Conservation (phyloP, 2,797 vertebrate species). For the Delichon dasypus region DNA sequence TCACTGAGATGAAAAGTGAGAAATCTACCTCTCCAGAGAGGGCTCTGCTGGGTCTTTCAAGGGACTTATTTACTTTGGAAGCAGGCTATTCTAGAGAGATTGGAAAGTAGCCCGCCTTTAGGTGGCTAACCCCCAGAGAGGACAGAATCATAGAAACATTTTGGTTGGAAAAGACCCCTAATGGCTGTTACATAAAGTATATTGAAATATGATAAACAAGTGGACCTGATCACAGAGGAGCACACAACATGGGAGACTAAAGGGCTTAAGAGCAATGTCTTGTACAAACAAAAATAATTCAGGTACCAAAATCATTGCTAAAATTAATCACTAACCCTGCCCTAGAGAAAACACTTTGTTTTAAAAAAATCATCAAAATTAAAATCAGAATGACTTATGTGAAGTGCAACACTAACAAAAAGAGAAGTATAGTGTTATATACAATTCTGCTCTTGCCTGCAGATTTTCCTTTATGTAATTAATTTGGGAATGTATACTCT, state of each 20-base stretch:
- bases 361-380: background rate
- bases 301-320: background rate
- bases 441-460: constrained; percentile 26
- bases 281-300: background rate
- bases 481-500: constrained; percentile 62
- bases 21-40: background rate
- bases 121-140: background rate
- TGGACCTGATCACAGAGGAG: background rate
- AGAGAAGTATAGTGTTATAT: background rate
- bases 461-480: constrained; percentile 65
- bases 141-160: background rate
- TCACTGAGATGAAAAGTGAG: background rate
- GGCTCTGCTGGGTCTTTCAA: background rate
- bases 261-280: background rate
- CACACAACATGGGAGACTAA: background rate
- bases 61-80: background rate
- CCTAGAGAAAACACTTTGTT: background rate
- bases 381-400: constrained; percentile 6
- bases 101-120: background rate
- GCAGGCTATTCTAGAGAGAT: background rate
- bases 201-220: background rate
- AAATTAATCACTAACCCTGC: background rate
- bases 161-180: background rate
- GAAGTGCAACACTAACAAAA: background rate
- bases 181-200: background rate